Evolutionary conservation across 2,888 invertebrate genomes (phyloP).

Genomic region (Andrena marginata): DNA sequence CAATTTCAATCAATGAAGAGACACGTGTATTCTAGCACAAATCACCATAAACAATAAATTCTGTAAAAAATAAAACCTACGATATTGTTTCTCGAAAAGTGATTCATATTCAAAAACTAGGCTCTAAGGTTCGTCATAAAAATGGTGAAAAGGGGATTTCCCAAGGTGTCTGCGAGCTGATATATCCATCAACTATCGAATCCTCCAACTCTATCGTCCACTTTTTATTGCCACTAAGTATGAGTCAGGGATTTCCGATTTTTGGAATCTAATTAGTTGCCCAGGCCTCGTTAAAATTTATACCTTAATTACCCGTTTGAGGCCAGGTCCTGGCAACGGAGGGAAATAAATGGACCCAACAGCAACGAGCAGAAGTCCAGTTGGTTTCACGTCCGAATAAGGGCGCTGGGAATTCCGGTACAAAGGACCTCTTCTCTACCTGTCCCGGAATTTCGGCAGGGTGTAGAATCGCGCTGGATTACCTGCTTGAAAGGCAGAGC

Average conservation of each 20-base stretch:
- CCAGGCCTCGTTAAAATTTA: constrained; percentile 50
- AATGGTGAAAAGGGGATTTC: background rate
- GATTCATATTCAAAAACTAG: background rate
- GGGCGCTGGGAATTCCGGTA: constrained; percentile 48
- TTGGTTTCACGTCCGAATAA: constrained; percentile 48
- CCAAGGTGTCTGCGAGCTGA: background rate
- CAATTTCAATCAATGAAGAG: too few species aligned
- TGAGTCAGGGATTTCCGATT: constrained; percentile 34
- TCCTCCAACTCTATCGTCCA: background rate
- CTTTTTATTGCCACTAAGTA: constrained; percentile 2
- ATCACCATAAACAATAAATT: too few species aligned
- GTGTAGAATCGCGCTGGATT: constrained; percentile 26
- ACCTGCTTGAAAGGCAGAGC: constrained; percentile 16
- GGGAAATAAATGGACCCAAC: constrained; percentile 53
- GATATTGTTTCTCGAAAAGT: background rate
- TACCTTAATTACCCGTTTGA: constrained; percentile 59
- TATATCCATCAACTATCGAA: constrained; percentile 6
- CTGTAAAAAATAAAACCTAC: too few species aligned
- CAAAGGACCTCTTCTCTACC: constrained; percentile 56
- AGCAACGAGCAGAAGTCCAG: constrained; percentile 35
- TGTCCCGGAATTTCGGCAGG: constrained; percentile 44
- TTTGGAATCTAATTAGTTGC: constrained; percentile 43
- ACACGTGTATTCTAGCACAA: too few species aligned
- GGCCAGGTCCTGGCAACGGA: constrained; percentile 1
- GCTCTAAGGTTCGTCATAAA: background rate